phyloP scores from a whole-genome alignment of 2,797 vertebrate species.

The Sebastes kiyomatsui region DNA sequence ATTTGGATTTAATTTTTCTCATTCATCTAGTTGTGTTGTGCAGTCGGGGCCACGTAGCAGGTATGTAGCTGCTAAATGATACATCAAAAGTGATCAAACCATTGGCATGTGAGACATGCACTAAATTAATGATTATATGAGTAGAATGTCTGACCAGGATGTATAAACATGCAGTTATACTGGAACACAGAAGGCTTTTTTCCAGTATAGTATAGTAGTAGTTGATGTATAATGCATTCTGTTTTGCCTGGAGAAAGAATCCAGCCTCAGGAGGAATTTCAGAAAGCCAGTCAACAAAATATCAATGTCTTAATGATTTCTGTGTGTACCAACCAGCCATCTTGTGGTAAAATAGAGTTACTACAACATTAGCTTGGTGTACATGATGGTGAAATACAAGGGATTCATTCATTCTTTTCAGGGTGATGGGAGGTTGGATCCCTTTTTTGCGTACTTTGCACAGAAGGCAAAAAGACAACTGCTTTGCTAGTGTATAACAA shows the following conservation, averaged over 20 bases:
- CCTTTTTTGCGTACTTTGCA: neutral
- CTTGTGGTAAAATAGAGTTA: conserved; percentile 53
- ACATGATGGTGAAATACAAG: neutral
- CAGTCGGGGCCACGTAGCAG: neutral
- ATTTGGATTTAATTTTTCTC: conserved; percentile 11
- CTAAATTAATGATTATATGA: neutral
- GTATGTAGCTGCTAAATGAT: neutral
- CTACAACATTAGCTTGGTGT: conserved; percentile 28
- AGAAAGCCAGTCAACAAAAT: neutral
- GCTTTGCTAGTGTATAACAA: neutral
- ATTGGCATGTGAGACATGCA: neutral
- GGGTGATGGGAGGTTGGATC: neutral
- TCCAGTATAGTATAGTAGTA: neutral
- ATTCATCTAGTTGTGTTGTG: neutral
- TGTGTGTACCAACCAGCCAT: conserved; percentile 39
- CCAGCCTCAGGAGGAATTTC: neutral
- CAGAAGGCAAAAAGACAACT: conserved; percentile 7
- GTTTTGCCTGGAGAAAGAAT: conserved; percentile 5
- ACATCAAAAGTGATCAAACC: neutral
- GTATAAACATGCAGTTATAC: neutral
- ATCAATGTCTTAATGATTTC: neutral
- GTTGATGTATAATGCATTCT: neutral
- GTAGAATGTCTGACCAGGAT: neutral
- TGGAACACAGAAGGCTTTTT: neutral
- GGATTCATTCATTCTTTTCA: neutral